Base-by-base conservation (phyloP, 1,140 invertebrate genomes). In the Drosophila busckii region DNA sequence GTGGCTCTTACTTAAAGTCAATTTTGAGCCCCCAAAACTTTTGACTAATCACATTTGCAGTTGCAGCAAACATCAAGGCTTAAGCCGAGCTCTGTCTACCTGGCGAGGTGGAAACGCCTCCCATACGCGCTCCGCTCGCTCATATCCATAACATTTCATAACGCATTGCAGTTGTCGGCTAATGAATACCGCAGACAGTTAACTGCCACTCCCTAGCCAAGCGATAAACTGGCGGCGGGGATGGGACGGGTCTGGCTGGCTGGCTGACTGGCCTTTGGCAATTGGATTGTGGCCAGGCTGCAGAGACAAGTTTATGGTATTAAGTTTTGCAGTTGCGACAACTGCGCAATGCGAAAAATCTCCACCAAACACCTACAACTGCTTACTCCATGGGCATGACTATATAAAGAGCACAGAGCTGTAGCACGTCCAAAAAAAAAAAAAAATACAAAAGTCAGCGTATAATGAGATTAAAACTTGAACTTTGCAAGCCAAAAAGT, bases 381-480 rank as follows among this genome's bases (percentile, higher is more conserved):
- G 19, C 10, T 20, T 28, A n/a, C n/a, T n/a, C n/a, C n/a, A n/a
- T n/a, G n/a, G n/a, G n/a, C n/a, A n/a, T n/a, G n/a, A n/a, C n/a
- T n/a, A n/a, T n/a, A n/a, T n/a, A n/a, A n/a, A 35, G 25, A 32
- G 49, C 40, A 12, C 32, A n/a, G 22, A 37, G 46, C 8, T 37
- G 26, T 7, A 25, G 15, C 55, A 62, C 48, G 75, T 75, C 64
- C 65, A 75, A 58, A 68, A 80, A 66, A n/a, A n/a, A n/a, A n/a
- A n/a, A n/a, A n/a, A n/a, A n/a, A n/a, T n/a, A 82, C 75, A 82
- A 82, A 83, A 82, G 75, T 82, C 75, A 83, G 65, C 75, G 76
- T 83, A 82, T 82, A 82, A 82, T 82, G 75, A 83, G 75, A 82
- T 82, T 82, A 82, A 83, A 82, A 83, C 60, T 83, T 83, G 65